Evolutionary conservation across 2,113 vertebrate species (phyloP).

Genomic region (Epinephelus moara): DNA sequence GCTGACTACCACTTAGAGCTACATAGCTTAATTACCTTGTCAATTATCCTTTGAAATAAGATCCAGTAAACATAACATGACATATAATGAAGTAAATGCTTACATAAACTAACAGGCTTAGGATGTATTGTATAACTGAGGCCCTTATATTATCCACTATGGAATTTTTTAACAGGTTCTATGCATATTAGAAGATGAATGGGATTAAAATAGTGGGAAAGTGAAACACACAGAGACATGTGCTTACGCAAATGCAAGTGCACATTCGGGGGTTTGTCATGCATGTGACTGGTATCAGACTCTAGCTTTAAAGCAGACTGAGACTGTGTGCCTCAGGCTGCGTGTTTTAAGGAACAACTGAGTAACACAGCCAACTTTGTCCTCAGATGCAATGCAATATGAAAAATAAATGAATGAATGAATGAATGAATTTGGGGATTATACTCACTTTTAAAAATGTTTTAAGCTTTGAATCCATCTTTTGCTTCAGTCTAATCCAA

Average conservation of each 20-base stretch:
- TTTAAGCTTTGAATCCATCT: slow-evolving; percentile 10
- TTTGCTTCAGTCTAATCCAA: slow-evolving; percentile 9
- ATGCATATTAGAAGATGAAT: slow-evolving; percentile 26
- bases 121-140: background rate
- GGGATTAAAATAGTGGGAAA: slow-evolving; percentile 15
- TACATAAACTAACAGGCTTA: background rate
- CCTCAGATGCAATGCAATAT: background rate
- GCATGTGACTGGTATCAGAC: slow-evolving; percentile 38
- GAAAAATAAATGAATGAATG: slow-evolving; percentile 3
- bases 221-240: background rate
- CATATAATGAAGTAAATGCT: background rate
- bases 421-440: background rate
- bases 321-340: background rate
- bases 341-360: background rate
- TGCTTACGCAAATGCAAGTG: background rate
- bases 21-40: background rate
- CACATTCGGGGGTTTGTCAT: slow-evolving; percentile 9
- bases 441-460: background rate
- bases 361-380: background rate
- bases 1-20: background rate
- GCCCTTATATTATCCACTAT: slow-evolving; percentile 20
- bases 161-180: slow-evolving; percentile 36
- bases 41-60: background rate
- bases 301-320: background rate
- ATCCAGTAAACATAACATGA: background rate